Base-by-base conservation (phyloP, 2,797 vertebrate species). In the Gymnoscopelus microlampas region DNA sequence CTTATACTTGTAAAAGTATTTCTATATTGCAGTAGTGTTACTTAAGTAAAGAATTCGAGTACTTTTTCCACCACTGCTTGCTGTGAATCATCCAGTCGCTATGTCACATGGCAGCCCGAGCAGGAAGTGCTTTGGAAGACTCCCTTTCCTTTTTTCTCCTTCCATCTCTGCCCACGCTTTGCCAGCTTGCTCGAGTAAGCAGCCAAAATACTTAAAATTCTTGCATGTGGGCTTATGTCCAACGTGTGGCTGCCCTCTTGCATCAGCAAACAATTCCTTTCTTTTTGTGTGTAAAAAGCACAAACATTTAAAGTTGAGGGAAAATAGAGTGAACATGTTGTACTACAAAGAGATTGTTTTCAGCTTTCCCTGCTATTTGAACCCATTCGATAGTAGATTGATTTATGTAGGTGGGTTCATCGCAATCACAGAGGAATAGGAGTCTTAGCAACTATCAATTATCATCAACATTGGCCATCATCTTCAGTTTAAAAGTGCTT, bases 51-150 rank as follows among this genome's bases (percentile, higher is more conserved):
- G 19, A 19, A 19, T 19, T 19, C 19, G 19, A 19, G 19, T 19
- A 19, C 19, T 19, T 19, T 19, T 19, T 19, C 19, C 19, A 19
- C 19, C 19, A 19, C 19, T 19, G 19, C 19, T 72, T 68, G 63
- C 84, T 80, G 81, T 88, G 83, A 88, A 85, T 88, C 86, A 88
- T 80, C 49, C 55, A 55, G 61, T 35, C 32, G 63, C 57, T 50
- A 77, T 84, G 80, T 81, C 86, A 89, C 80, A 80, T 86, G 80
- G 85, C 81, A 76, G 67, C 67, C 71, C 63, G 80, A 87, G 79
- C 71, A 47, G 51, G 60, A 76, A 80, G 66, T 51, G 71, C 75
- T 74, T 89, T 80, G 73, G 69, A 83, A 68, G 74, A 61, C 53
- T 77, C 60, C 71, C 75, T 74, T 63, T 81, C 75, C 79, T 64